Conservation (phyloP, 2,888 invertebrate species). For the Xylophagus ater region DNA sequence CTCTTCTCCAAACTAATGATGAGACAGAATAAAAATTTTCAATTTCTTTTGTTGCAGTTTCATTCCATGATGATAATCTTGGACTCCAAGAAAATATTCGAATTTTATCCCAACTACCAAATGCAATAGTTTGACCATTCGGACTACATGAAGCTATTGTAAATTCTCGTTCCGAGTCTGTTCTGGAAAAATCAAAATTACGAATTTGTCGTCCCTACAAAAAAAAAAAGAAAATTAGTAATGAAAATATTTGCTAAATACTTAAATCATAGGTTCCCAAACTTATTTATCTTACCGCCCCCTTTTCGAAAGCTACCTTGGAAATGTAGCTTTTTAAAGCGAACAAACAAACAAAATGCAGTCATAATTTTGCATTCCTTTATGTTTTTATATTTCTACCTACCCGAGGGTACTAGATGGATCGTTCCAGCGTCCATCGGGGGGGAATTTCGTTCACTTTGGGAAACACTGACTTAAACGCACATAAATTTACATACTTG, state of each 20-base stretch:
- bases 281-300: too few relatives aligned
- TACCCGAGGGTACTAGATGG: too few relatives aligned
- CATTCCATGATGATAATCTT: conserved; percentile 69
- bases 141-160: conserved; percentile 77
- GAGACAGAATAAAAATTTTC: conserved; percentile 82
- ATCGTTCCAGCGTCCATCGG: too few relatives aligned
- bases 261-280: too few relatives aligned
- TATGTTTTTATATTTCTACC: too few relatives aligned
- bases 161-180: conserved; percentile 71
- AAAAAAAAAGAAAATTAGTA: neutral
- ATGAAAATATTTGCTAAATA: neutral
- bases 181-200: conserved; percentile 73
- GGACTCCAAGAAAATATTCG: conserved; percentile 80
- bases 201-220: conserved; percentile 46
- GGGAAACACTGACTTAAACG: too few relatives aligned
- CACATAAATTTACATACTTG: too few relatives aligned
- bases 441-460: too few relatives aligned
- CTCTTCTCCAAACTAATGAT: conserved; percentile 82
- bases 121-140: conserved; percentile 86
- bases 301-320: too few relatives aligned
- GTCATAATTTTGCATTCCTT: too few relatives aligned
- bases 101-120: conserved; percentile 84
- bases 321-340: too few relatives aligned
- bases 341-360: too few relatives aligned
- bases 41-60: conserved; percentile 57